A percentile compares a stretch with the other conserved stretches of the same genome.
Evolutionary conservation across 2,113 vertebrate genomes (phyloP).

Genomic region (Ancistrus triradiatus): DNA sequence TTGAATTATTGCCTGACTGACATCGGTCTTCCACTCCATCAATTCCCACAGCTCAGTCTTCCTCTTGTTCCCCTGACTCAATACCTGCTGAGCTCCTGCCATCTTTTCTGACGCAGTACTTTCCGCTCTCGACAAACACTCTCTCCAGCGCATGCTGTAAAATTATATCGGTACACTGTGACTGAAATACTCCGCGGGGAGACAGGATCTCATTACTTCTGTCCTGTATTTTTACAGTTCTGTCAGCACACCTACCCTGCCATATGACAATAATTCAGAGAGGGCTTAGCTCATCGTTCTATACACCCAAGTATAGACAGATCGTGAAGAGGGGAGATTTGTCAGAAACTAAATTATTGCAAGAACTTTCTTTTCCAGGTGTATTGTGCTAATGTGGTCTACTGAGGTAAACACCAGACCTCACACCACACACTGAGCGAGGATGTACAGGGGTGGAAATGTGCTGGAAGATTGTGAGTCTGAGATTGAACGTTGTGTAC

Average conservation of each 20-base stretch:
- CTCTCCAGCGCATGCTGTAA: neutral
- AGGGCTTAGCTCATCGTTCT: slow-evolving; percentile 1
- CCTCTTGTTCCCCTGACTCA: slow-evolving; percentile 15
- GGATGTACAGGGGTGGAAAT: neutral
- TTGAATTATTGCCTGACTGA: slow-evolving; percentile 23
- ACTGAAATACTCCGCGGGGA: slow-evolving; percentile 18
- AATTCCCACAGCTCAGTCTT: slow-evolving; percentile 17
- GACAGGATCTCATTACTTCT: slow-evolving; percentile 22
- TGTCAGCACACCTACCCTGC: slow-evolving; percentile 19
- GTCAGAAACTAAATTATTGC: neutral
- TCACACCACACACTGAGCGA: neutral
- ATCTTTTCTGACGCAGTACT: slow-evolving; percentile 1
- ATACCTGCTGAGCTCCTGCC: slow-evolving; percentile 1
- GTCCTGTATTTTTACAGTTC: slow-evolving; percentile 10
- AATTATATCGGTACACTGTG: neutral
- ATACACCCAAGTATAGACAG: neutral
- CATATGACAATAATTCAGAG: slow-evolving; percentile 5
- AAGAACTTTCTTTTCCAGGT: slow-evolving; percentile 2
- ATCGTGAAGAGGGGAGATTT: neutral
- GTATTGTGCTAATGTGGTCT: slow-evolving; percentile 17
- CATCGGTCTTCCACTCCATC: slow-evolving; percentile 3
- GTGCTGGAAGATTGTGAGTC: neutral
- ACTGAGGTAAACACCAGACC: neutral
- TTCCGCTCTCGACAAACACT: slow-evolving; percentile 14
- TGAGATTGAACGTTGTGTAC: slow-evolving; percentile 1